Evolutionary conservation across 2,113 vertebrate species (phyloP), one percentile per base, ranked within the genome.

Genomic region (Asarcornis scutulata): DNA sequence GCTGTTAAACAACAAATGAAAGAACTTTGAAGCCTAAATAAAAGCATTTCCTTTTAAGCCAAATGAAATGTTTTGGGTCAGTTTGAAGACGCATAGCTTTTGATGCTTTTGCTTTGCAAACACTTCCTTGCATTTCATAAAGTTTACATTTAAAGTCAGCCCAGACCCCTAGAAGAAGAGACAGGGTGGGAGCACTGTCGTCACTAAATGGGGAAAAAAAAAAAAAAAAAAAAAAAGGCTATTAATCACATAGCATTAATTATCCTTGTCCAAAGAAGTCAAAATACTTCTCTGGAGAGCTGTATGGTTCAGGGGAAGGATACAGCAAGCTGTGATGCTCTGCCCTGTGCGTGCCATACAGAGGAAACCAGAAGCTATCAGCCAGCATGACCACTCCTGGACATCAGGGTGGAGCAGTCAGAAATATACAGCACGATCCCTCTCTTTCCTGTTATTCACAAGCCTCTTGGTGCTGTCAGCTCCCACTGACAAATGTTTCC

Each of bases 381-480:
- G 75, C 44, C 40, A 86, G 56, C 13, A 2, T 58, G 95, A 83
- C 53, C 86, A 77, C 95, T 96, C 88, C 86, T 74, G 88, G 80
- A 83, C 38, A 91, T 58, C 86, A 90, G 94, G 93, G 95, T 93
- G 93, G 91, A 93, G 94, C 62, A 0, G 0, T 72, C 88, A 93
- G 91, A 88, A 96, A 88, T 73, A 91, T 1, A 86, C 89, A 76
- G 44, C 86, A 66, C 1, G 27, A 82, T 88, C 89, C 76, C 31
- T 81, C 94, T 93, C 72, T 95, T 97, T 97, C 96, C 97, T 97
- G 96, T 97, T 97, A 94, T 97, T 97, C 95, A 91, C 34, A n/a
- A 75, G 73, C 59, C 50, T 73, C 84, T 76, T 1, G 52, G 69
- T 88, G 79, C 69, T 88, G 94, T 95, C 95, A 78, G 72, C 93